Base-by-base conservation (phyloP, 2,113 vertebrate genomes). In the human (Homo sapiens) region DNA sequence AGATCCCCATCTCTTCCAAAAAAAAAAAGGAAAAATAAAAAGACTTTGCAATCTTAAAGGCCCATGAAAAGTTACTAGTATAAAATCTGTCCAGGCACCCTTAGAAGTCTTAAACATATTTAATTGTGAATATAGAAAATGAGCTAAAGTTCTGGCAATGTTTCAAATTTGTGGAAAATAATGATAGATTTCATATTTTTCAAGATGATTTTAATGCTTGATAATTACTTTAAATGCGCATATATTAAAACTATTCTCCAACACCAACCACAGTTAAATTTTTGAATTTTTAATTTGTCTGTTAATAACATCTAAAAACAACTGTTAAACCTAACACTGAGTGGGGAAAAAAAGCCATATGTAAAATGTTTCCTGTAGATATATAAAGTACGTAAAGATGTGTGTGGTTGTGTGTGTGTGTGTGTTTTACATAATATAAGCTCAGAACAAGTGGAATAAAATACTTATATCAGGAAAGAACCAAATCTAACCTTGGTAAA, bases 221-320 rank as follows among this genome's bases (percentile, higher is more conserved):
- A 92, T 96, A 91, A 96, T 98, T 97, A 97, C 95, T 97, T 97
- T 96, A 97, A 97, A 97, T 97, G 92, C 27, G 95, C 83, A 96
- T 96, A 94, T 92, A 94, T 97, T 97, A 94, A 98, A 94, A 93
- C 52, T 89, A 94, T 89, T 97, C 89, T 86, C 61, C 90, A 45
- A 93, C 76, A 90, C 96, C 97, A 97, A 97, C 48, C 38, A 93
- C 13, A 55, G 55, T 97, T 96, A 97, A 92, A 93, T 95, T 97
- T 92, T 95, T 96, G 82, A 97, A 97, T 97, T 93, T 96, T 98
- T 97, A 97, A 97, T 98, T 96, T 97, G 79, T 75, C 95, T 96
- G 84, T 95, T 97, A 96, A 94, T 97, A 97, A 95, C 85, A 68
- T 97, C 90, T 93, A 82, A 97, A 64, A 98, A 97, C 93, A 98